Evolutionary conservation across 2,888 invertebrate genomes (phyloP).

Genomic region (Scaptomyza cyrtandrae): DNA sequence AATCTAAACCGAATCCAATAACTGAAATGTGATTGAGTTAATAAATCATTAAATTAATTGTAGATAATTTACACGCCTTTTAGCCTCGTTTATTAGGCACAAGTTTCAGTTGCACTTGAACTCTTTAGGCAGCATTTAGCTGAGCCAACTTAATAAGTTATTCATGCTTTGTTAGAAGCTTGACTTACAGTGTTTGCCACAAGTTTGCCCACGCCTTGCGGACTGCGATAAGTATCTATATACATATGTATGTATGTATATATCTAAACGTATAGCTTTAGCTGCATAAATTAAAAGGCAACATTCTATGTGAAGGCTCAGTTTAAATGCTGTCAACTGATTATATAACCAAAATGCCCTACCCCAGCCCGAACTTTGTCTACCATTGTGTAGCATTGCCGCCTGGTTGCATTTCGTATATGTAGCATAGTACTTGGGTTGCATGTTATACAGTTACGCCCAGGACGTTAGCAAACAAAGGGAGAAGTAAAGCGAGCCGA

Average conservation of each 20-base stretch:
- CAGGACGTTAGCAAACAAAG: slow-evolving; percentile 24
- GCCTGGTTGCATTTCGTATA: slow-evolving; percentile 74
- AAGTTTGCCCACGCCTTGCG: slow-evolving; percentile 17
- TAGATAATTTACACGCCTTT: slow-evolving; percentile 4
- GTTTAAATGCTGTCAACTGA: slow-evolving; percentile 46
- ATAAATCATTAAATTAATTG: slow-evolving; percentile 8
- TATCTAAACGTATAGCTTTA: neutral
- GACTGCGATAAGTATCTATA: slow-evolving; percentile 3
- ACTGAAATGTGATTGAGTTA: neutral
- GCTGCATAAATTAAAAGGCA: slow-evolving; percentile 15
- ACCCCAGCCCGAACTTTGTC: slow-evolving; percentile 1
- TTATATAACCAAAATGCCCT: slow-evolving; percentile 53
- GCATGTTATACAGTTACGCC: slow-evolving; percentile 66
- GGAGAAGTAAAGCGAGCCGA: too few relatives aligned
- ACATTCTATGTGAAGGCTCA: neutral
- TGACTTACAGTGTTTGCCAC: slow-evolving; percentile 30
- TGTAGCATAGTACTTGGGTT: slow-evolving; percentile 45
- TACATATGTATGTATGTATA: neutral
- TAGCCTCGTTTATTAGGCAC: slow-evolving; percentile 29
- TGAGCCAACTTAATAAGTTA: slow-evolving; percentile 45
- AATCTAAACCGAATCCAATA: neutral
- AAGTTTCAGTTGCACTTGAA: slow-evolving; percentile 31
- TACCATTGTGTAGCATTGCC: slow-evolving; percentile 66
- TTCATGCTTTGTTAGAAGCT: slow-evolving; percentile 39
- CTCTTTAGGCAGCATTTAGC: slow-evolving; percentile 33